Conservation (phyloP, 2,113 vertebrate species). For the Elanus axillaris region DNA sequence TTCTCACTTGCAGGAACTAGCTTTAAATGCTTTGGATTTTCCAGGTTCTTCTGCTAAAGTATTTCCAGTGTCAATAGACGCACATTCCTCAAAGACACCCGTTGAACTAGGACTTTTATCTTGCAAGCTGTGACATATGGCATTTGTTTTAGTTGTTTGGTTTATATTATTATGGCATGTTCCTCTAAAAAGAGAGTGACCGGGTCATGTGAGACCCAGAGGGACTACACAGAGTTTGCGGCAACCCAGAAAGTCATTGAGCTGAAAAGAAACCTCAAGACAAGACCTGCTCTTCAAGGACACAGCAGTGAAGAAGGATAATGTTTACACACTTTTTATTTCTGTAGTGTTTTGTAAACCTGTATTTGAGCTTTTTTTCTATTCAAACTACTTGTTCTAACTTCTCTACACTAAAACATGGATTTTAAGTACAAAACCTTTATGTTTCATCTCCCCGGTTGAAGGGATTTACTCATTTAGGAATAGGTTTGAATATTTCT, state of each 20-base stretch:
- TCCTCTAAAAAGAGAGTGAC: neutral
- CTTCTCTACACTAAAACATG: neutral
- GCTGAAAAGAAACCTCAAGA: constrained; percentile 23
- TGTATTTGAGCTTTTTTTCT: neutral
- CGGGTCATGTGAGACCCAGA: neutral
- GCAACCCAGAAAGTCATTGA: neutral
- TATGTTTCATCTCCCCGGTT: neutral
- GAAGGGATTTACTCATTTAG: neutral
- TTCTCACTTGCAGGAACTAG: neutral
- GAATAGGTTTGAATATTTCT: neutral
- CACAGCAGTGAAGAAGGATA: neutral
- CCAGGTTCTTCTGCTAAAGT: neutral
- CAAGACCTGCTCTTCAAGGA: neutral
- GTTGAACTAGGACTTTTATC: neutral
- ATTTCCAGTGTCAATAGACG: neutral
- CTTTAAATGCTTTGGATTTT: neutral
- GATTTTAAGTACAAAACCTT: neutral
- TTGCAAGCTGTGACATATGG: neutral
- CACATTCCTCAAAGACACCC: neutral
- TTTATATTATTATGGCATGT: neutral
- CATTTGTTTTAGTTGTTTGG: neutral
- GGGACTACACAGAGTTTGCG: neutral
- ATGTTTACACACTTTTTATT: neutral
- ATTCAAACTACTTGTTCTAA: neutral
- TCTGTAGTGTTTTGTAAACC: neutral